Evolutionary conservation across 2,888 invertebrate species (phyloP).

Genomic region (Drosophila lacicola): DNA sequence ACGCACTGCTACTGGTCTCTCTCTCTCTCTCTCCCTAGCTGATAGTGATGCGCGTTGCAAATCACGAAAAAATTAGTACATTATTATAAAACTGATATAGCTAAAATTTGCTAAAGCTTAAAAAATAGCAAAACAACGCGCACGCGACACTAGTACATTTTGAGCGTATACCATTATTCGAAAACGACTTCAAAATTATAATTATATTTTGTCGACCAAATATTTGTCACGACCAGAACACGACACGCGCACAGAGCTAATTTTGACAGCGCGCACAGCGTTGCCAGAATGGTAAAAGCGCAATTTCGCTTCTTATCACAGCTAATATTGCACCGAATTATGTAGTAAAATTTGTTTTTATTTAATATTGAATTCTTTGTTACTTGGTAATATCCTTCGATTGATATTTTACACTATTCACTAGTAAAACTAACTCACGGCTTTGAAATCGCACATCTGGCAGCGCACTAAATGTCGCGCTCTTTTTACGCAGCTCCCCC

Average conservation of each 20-base stretch:
- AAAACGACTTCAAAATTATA: neutral
- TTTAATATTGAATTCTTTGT: neutral
- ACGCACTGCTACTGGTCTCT: slow-evolving; percentile 38
- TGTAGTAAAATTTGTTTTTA: neutral
- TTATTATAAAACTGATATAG: neutral
- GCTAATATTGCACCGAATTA: slow-evolving; percentile 13
- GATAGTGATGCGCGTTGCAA: slow-evolving; percentile 41
- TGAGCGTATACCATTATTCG: neutral
- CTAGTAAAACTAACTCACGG: no score
- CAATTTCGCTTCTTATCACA: slow-evolving; percentile 44
- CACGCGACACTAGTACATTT: neutral
- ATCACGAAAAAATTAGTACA: slow-evolving; percentile 17
- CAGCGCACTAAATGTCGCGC: slow-evolving; percentile 50
- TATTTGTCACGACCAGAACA: slow-evolving; percentile 7
- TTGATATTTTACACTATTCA: neutral
- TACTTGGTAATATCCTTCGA: neutral
- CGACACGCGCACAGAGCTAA: slow-evolving; percentile 48
- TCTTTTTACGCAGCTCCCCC: slow-evolving; percentile 53
- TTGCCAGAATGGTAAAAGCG: slow-evolving; percentile 42
- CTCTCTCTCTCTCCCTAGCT: slow-evolving; percentile 13
- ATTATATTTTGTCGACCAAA: neutral
- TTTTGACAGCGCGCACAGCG: slow-evolving; percentile 17
- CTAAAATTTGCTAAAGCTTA: neutral
- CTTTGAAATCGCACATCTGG: slow-evolving; percentile 29
- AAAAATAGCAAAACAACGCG: neutral